A percentile compares a stretch with the other conserved stretches of the same genome.
Evolutionary conservation across 1,140 invertebrate genomes (phyloP).

Genomic region (Parasteatoda tepidariorum): DNA sequence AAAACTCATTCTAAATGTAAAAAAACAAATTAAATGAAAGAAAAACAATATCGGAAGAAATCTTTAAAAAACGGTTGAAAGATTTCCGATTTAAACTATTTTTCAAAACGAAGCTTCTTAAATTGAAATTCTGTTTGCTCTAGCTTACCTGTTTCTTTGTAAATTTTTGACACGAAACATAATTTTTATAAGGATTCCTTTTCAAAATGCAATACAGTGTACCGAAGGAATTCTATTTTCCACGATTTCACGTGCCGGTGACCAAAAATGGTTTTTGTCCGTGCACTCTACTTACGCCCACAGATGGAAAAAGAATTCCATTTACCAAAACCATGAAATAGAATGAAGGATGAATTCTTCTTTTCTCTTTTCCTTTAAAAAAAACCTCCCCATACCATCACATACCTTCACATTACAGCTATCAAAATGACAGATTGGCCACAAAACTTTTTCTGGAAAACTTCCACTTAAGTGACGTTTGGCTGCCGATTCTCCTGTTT

Average conservation of each 20-base stretch:
- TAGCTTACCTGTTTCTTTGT: too few species aligned
- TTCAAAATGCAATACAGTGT: background rate
- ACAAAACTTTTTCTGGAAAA: background rate
- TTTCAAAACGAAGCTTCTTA: too few species aligned
- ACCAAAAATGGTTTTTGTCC: too few species aligned
- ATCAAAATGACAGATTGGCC: constrained; percentile 31
- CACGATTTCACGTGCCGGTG: background rate
- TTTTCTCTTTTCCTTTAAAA: background rate
- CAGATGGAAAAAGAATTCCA: background rate
- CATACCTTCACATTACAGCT: background rate
- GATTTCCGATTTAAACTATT: too few species aligned
- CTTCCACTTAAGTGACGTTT: constrained; percentile 17
- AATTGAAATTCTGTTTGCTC: too few species aligned
- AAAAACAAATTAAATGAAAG: too few species aligned
- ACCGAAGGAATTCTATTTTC: background rate
- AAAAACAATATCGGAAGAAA: too few species aligned
- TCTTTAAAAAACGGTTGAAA: too few species aligned
- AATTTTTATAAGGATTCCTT: too few species aligned
- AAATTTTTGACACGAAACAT: too few species aligned
- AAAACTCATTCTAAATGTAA: too few species aligned
- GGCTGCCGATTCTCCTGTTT: constrained; percentile 19
- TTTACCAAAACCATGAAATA: background rate
- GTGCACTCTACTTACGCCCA: background rate
- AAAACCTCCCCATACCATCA: background rate
- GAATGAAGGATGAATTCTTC: constrained; percentile 6